Conservation (phyloP, 1,140 invertebrate species). For the Aphaenogaster floridana region DNA sequence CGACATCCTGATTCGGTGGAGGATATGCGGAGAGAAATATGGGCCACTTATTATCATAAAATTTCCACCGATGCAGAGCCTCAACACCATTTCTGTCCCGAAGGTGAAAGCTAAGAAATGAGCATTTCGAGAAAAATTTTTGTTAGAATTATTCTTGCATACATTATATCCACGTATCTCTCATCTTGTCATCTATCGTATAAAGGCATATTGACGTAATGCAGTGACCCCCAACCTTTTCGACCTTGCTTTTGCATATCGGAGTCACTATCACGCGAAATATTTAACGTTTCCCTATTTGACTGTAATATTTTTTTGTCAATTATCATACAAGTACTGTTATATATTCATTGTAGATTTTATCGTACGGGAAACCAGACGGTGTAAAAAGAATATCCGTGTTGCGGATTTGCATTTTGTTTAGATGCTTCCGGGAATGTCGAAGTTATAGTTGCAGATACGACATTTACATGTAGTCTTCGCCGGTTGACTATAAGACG, state of each 20-base stretch:
- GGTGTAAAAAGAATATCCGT: conserved; percentile 1
- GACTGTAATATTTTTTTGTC: not conserved
- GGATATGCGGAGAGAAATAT: too few species aligned
- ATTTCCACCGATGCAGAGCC: too few species aligned
- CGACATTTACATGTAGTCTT: not conserved
- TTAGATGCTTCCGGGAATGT: not conserved
- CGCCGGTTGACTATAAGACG: not conserved
- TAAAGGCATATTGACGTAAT: not conserved
- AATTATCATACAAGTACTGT: not conserved
- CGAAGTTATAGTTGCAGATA: not conserved
- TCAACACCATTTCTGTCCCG: too few species aligned
- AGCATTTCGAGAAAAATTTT: not conserved
- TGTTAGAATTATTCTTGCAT: not conserved
- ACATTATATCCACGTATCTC: not conserved
- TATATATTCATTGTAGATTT: not conserved
- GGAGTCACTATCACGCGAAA: not conserved
- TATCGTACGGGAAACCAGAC: too few species aligned
- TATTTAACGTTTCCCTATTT: not conserved
- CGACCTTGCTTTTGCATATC: not conserved
- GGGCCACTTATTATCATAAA: too few species aligned
- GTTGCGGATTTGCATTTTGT: not conserved
- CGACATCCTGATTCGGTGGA: too few species aligned
- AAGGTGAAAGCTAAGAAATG: not conserved
- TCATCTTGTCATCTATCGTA: not conserved
- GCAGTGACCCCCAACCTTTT: not conserved